Conservation (phyloP, 1,140 invertebrate species). For the Euwallacea similis region DNA sequence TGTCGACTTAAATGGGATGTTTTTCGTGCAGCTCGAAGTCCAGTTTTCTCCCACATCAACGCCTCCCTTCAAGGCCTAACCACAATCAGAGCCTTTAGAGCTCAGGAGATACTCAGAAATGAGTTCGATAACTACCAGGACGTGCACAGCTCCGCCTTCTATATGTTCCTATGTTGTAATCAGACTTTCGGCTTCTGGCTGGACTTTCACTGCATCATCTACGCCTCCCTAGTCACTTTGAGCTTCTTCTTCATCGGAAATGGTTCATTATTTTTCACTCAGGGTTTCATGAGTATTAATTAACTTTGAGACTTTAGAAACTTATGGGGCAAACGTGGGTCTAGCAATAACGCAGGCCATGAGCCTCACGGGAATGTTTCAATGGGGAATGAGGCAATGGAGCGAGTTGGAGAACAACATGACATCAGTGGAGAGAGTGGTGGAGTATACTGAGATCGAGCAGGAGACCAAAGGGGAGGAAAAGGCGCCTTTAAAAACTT, state of each 20-base stretch:
- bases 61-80: slow-evolving; percentile 85
- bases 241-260: slow-evolving; percentile 68
- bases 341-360: slow-evolving; percentile 62
- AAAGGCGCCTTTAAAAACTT: slow-evolving; percentile 59
- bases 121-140: slow-evolving; percentile 57
- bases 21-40: slow-evolving; percentile 65
- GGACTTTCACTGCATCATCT: slow-evolving; percentile 75
- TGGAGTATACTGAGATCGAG: slow-evolving; percentile 48
- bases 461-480: slow-evolving; percentile 37
- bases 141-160: slow-evolving; percentile 69
- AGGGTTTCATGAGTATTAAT: neutral
- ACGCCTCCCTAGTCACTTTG: slow-evolving; percentile 69
- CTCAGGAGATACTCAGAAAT: slow-evolving; percentile 63
- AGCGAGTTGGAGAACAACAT: slow-evolving; percentile 71
- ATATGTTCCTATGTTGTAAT: slow-evolving; percentile 64
- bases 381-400: slow-evolving; percentile 76
- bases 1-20: too few species aligned
- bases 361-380: slow-evolving; percentile 65
- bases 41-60: slow-evolving; percentile 86
- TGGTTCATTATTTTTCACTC: slow-evolving; percentile 49
- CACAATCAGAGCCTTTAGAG: slow-evolving; percentile 84
- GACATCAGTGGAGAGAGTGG: slow-evolving; percentile 67
- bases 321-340: slow-evolving; percentile 58
- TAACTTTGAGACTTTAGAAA: slow-evolving; percentile 48
- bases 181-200: slow-evolving; percentile 76